Evolutionary conservation across 2,888 invertebrate species (phyloP), one percentile per base, ranked within the genome.

Genomic region (Celastrina argiolus): DNA sequence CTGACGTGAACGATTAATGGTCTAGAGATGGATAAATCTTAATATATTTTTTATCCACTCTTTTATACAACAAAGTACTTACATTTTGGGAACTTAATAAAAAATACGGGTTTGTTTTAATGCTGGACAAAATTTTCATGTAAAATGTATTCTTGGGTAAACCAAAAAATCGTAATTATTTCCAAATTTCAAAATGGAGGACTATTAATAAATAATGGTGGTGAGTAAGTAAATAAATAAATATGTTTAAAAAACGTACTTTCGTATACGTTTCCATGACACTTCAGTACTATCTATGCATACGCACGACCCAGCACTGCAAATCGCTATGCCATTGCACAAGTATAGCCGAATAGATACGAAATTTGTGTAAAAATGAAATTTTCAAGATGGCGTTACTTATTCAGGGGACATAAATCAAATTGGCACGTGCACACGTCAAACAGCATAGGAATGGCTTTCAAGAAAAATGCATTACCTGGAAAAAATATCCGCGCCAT

Each of bases 401-500:
- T 87, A 88, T 88, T 85, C 85, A 83, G 80, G 71, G 78, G 77
- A 74, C 78, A 84, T 88, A 89, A 88, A 88, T 89, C 88, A 88
- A 77, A 82, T 82, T 79, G 82, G 81, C 87, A 86, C 87, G 85
- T 87, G 87, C 80, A 76, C 74, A 74, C 77, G 78, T 80, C 82
- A 78, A 72, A 70, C 71, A 72, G 76, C 75, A 76, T 72, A 72
- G 72, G 74, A 78, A 74, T 76, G 78, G 61, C 22, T 22, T 51
- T 22, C 39, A 78, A 74, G 73, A 59, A 64, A 66, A 65, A 66
- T 65, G 59, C 65, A 58, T 56, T 65, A 65, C 63, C 28, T 26
- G 56, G 42, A 69, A 63, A 63, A 63, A 63, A 36, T 61, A 39
- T 39, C 14, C 36, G 18, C 39, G 16, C 39, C 61, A 61, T 61